Evolutionary conservation across 1,140 invertebrate genomes (phyloP).

Genomic region (Tetraneura akinire): DNA sequence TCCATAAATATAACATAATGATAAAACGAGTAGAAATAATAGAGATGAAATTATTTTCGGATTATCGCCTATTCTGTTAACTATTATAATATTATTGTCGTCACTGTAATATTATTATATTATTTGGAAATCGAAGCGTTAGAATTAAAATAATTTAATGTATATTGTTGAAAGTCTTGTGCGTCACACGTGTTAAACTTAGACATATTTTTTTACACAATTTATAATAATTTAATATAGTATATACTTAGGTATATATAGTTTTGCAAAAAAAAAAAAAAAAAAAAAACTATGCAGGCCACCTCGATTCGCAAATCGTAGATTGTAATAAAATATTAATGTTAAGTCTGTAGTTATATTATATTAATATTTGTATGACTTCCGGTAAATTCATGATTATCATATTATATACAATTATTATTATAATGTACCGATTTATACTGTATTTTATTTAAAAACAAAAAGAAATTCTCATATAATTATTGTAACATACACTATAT

Average conservation of each 20-base stretch:
- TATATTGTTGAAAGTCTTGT: constrained; percentile 37
- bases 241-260: not conserved
- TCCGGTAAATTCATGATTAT: not conserved
- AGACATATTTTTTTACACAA: constrained; percentile 46
- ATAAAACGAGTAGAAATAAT: constrained; percentile 8
- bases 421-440: not conserved
- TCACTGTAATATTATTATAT: not conserved
- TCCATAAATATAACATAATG: not conserved
- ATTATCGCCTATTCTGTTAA: constrained; percentile 17
- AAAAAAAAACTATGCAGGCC: not conserved
- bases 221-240: constrained; percentile 33
- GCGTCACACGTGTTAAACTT: constrained; percentile 29
- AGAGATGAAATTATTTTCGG: constrained; percentile 22
- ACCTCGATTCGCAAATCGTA: not conserved
- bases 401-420: not conserved
- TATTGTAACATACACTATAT: not conserved
- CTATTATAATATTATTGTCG: not conserved
- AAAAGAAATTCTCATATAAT: not conserved
- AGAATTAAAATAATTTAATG: not conserved
- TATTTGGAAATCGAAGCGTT: not conserved
- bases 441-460: too few species aligned
- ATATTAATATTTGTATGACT: not conserved
- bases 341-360: too few species aligned
- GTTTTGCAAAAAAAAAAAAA: too few species aligned
- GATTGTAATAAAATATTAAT: constrained; percentile 1